Base-by-base conservation (phyloP, 2,797 vertebrate genomes). In the Setipinna tenuifilis region DNA sequence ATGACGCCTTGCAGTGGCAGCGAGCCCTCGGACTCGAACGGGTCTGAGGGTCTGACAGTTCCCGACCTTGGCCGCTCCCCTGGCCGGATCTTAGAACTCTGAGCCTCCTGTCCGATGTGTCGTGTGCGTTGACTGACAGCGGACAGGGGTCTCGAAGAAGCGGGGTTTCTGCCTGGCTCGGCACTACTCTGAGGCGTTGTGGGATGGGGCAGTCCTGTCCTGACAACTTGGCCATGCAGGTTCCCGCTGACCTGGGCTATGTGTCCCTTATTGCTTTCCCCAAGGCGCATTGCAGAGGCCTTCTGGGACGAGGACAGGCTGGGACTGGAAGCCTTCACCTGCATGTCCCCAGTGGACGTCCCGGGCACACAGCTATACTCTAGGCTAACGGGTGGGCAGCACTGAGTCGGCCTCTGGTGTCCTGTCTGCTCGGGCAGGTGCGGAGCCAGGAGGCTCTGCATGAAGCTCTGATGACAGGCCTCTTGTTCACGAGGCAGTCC, bases 381-480 rank as follows among this genome's bases (percentile, higher is more conserved):
- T 82, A 98, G 95, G 78, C 95, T 95, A 87, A 97, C 96, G 0
- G 96, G 95, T 0, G 97, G 95, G 5, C 97, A 96, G n/a, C 98
- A 98, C 89, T 99, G 98, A 0, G 96, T 86, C 41, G 93, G 94
- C 82, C 98, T 96, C 87, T 96, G 97, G 93, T 98, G 98, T 86
- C 94, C 95, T 85, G 95, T 95, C 90, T 98, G 98, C 88, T 99
- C 98, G 75, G 96, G 93, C 62, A 98, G 95, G 88, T 98, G 97
- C 85, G 98, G 97, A 19, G 96, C 95, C 10, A 99, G 96, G 61
- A 99, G 96, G 90, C 96, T 98, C 92, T 99, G 98, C 98, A 99
- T 99, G 90, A 99, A 99, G 86, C 96, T 98, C 91, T 99, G 98
- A 86, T 98, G 98, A 91, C 98, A 99, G 21, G 95, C 96, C 10